Evolutionary conservation across 2,888 invertebrate species (phyloP), one percentile per base, ranked within the genome.

Genomic region (Archips crataeganus): DNA sequence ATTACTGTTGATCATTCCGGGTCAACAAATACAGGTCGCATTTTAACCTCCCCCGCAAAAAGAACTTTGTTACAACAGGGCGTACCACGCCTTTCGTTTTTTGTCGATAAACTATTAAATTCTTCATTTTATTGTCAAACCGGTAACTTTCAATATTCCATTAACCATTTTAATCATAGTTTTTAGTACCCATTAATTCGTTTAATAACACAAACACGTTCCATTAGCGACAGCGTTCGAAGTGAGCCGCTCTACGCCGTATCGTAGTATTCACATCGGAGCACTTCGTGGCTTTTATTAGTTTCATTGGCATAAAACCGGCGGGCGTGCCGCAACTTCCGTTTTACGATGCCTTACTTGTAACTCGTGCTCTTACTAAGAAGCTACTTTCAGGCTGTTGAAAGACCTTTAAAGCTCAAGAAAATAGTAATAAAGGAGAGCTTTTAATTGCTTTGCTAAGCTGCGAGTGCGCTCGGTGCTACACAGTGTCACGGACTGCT

Each of bases 301-400:
- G 71, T 75, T 72, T 70, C 64, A 67, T 65, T 63, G 65, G 34
- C 71, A 76, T 76, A 76, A 76, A 75, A 75, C 72, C 66, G 66
- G 39, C 45, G 75, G 71, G 71, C 65, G 66, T 64, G 74, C 57
- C 66, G n/a, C 49, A 36, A 60, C 62, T 67, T 68, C 39, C 63
- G 54, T 70, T 76, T 72, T 72, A 75, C 72, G 67, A 72, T 62
- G 45, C 67, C 60, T 62, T 39, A 63, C 49, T 63, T 67, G 57
- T 67, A 66, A 65, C 57, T 57, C 66, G 23, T 51, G 60, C 54
- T 67, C 66, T 66, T 42, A 68, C 49, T 47, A 60, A 68, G 65
- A 54, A 49, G 39, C 49, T 34, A 57, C 70, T 59, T 70, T 32
- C 11, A 11, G 49, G 11, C 51, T 11, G 39, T 23, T 32, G 15